phyloP scores from a whole-genome alignment of 92 coral and sea anemone species.

The Epizoanthus rinbou region DNA sequence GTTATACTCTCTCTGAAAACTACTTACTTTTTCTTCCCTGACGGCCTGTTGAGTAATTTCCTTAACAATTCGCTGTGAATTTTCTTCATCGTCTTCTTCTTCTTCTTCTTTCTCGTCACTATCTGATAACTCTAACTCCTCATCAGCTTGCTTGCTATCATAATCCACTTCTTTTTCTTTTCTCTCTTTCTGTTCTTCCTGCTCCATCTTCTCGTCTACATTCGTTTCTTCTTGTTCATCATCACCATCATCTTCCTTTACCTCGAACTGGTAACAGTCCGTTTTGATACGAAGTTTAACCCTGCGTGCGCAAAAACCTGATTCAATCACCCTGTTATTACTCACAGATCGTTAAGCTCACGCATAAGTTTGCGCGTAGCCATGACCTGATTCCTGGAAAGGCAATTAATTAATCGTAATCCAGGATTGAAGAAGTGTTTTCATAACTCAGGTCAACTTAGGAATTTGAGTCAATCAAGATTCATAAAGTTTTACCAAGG shows the following conservation, averaged over 20 bases:
- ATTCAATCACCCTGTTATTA: too few species aligned
- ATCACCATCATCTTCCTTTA: slow-evolving; percentile 61
- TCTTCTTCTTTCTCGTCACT: slow-evolving; percentile 10
- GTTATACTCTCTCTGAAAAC: neutral
- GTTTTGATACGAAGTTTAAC: slow-evolving; percentile 92
- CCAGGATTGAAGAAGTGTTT: too few species aligned
- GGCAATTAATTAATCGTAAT: too few species aligned
- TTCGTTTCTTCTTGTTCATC: slow-evolving; percentile 39
- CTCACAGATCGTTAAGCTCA: neutral
- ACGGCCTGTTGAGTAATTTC: neutral
- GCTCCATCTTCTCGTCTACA: slow-evolving; percentile 40
- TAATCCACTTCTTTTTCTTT: neutral
- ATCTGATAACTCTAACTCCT: neutral
- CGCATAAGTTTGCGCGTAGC: too few species aligned
- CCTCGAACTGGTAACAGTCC: slow-evolving; percentile 87
- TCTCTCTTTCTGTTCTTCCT: slow-evolving; percentile 37
- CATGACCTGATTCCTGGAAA: too few species aligned
- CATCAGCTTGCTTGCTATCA: neutral
- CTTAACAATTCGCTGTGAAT: neutral
- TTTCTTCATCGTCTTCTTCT: slow-evolving; percentile 10
- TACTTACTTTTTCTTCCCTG: slow-evolving; percentile 16
- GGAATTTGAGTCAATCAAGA: too few species aligned
- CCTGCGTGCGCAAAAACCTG: slow-evolving; percentile 51
- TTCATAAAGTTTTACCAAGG: too few species aligned
- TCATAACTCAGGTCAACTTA: too few species aligned